Evolutionary conservation across 2,113 vertebrate genomes (phyloP), one percentile per base, ranked within the genome.

Genomic region (Brachypteracias leptosomus): DNA sequence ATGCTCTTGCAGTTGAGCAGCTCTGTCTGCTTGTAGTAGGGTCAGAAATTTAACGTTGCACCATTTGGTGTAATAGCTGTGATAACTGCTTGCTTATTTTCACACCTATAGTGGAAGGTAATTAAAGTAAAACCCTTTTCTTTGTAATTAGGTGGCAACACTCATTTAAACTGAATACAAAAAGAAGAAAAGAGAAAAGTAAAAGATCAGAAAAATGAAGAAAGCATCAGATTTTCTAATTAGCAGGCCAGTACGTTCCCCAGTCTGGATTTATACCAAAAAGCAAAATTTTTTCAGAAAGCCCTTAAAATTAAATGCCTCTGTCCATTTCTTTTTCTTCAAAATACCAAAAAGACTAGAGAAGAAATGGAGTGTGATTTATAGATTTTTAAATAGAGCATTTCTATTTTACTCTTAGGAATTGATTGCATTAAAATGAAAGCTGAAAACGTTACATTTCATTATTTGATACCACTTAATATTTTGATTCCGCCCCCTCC

Each of bases 91-190:
- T 65, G 15, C 65, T 97, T 96, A 65, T 88, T 95, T 89, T 95
- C 80, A 76, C 78, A 95, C 75, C 87, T 97, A 62, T 49, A 73
- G 55, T 49, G 57, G 72, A 84, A 84, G 67, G 77, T 83, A 96
- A 97, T 97, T 97, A 96, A 97, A 91, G 51, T 10, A n/a, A 33
- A 52, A 94, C 58, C 9, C 24, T 87, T 94, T 93, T 67, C 79
- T 58, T 89, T 93, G 82, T 78, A 96, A 72, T 96, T 93, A 96
- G 17, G 65, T 33, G 28, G 11, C n/a, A 73, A 38, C 14, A 74
- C 15, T 95, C 25, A 19, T 61, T 96, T 89, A 86, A 96, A 87
- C 24, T 63, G n/a, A 94, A 72, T 54, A 57, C 3, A 75, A 74
- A 35, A 38, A 66, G 46, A 38, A 31, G 40, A 24, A 55, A 28